Evolutionary conservation across 2,797 vertebrate species (phyloP), one percentile per base, ranked within the genome.

Genomic region (Tokudaia muenninki): DNA sequence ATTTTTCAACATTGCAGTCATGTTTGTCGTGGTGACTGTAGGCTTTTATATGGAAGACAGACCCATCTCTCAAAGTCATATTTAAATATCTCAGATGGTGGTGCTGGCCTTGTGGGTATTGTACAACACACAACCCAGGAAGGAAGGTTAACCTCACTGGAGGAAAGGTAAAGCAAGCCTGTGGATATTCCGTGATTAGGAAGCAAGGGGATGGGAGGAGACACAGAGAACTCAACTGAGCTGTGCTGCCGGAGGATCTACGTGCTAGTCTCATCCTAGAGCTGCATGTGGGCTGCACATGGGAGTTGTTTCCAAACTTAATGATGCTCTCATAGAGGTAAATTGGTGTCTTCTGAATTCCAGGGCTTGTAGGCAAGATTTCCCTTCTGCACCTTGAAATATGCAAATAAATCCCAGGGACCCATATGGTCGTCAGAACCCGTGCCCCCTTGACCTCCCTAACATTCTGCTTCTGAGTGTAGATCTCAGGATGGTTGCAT

Each of bases 1-100:
- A 96, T 94, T 96, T 44, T 96, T 96, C 95, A 95, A 95, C 75
- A 96, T 96, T 97, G 96, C 90, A 89, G 96, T 97, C 97, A 90
- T 97, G 96, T 95, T 97, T 95, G 83, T 96, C 70, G 14, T 41
- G 92, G 94, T 92, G 96, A 94, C 92, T 97, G 75, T 83, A 80
- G 63, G 81, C 91, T 97, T 97, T 97, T 95, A 80, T 80, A 75
- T 87, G n/a, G 52, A 97, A 97, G 95, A 91, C 95, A 95, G 95
- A 89, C 81, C 89, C 93, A 81, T 97, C 95, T 97, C 96, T 97
- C 97, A 97, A 94, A 97, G 90, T 97, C 95, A 87, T 89, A 84
- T 92, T 96, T 96, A 96, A 98, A 94, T 96, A 92, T 91, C 94
- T 96, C 92, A 41, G 90, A 57, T 0, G 3, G 88, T 65, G 57